A percentile compares a stretch with the other conserved stretches of the same genome.
Conservation (phyloP, 2,888 invertebrate species). For the Papilio demoleus region DNA sequence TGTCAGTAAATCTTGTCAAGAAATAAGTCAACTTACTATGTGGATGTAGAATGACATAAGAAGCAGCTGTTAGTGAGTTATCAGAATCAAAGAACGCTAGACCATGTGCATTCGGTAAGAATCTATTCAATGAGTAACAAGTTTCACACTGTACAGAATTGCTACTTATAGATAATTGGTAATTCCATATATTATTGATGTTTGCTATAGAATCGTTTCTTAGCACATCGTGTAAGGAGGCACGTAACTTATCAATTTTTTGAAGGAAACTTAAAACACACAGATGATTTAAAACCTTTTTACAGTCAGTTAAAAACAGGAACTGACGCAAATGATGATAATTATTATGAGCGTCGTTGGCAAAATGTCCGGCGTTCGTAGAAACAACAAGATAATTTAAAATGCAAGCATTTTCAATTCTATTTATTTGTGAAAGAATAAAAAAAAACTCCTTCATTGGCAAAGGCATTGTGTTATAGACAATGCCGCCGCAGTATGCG, state of each 20-base stretch:
- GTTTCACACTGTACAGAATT: no score
- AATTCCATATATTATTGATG: no score
- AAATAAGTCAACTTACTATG: no score
- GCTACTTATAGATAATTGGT: no score
- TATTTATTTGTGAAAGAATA: constrained; percentile 36
- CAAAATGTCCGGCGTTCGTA: constrained; percentile 25
- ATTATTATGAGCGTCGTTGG: constrained; percentile 18
- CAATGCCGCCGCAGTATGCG: constrained; percentile 38
- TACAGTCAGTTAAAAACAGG: not conserved
- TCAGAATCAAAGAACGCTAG: no score
- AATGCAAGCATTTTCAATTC: constrained; percentile 33
- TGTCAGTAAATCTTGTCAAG: no score
- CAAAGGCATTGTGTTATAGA: constrained; percentile 38
- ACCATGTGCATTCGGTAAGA: no score
- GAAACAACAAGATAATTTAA: constrained; percentile 29
- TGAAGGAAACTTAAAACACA: not conserved
- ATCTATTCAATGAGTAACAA: no score
- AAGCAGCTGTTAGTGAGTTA: no score
- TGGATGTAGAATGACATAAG: no score
- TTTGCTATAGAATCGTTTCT: no score
- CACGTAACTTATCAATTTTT: not conserved
- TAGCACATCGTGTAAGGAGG: no score
- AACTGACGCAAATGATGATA: not conserved
- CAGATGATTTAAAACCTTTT: not conserved
- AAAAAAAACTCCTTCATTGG: constrained; percentile 35